Evolutionary conservation across 2,113 vertebrate species (phyloP).

Genomic region (Clupea harengus): DNA sequence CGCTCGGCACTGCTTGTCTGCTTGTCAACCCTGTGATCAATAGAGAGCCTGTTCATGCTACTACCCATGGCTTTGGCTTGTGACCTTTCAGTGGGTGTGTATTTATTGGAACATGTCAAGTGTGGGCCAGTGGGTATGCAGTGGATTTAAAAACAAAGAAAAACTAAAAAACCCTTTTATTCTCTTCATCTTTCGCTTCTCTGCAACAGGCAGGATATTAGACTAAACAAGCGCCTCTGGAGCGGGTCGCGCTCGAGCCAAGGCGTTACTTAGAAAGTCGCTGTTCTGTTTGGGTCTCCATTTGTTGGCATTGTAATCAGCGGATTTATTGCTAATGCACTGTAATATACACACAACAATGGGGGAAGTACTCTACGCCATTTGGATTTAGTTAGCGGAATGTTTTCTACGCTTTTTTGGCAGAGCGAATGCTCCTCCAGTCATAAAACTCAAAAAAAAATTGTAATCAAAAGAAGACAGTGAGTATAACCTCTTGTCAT

Average conservation of each 20-base stretch:
- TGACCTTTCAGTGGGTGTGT: neutral
- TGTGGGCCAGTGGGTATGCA: neutral
- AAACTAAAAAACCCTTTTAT: too few species aligned
- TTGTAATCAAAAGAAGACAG: conserved; percentile 9
- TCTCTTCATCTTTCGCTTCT: too few species aligned
- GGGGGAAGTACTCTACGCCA: neutral
- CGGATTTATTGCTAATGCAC: neutral
- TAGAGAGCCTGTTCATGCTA: neutral
- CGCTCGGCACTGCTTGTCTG: neutral
- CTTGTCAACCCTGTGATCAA: neutral
- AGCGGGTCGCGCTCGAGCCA: neutral
- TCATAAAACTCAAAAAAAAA: neutral
- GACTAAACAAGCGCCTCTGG: neutral
- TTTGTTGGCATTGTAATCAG: neutral
- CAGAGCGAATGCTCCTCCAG: neutral
- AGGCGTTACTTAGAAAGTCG: neutral
- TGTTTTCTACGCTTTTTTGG: neutral
- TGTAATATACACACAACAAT: neutral
- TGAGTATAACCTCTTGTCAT: neutral
- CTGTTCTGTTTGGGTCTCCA: neutral
- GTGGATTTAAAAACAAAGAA: neutral
- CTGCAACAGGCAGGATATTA: neutral
- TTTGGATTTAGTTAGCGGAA: neutral
- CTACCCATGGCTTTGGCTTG: neutral
- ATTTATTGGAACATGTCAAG: neutral